phyloP scores from a whole-genome alignment of 2,113 vertebrate species.

The Marcusenius ussheri region DNA sequence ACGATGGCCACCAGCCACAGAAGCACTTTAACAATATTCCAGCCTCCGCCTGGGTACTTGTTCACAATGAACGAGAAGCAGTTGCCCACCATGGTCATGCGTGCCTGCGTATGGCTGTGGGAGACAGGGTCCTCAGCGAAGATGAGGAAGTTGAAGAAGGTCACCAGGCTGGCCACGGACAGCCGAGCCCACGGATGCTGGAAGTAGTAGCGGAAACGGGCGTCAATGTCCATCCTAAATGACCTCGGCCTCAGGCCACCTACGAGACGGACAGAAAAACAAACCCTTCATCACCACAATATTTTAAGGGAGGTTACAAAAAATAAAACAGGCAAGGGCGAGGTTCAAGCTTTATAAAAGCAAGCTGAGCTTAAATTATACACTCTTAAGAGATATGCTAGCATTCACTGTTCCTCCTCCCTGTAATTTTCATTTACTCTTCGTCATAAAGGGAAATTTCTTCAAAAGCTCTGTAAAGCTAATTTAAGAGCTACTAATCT shows the following conservation, averaged over 20 bases:
- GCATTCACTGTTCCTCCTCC: neutral
- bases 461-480: neutral
- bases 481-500: neutral
- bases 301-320: neutral
- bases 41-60: constrained; percentile 86
- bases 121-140: constrained; percentile 95
- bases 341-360: neutral
- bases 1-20: constrained; percentile 87
- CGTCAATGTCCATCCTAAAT: constrained; percentile 75
- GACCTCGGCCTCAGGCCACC: constrained; percentile 51
- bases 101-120: constrained; percentile 93
- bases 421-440: neutral
- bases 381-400: neutral
- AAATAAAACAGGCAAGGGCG: constrained; percentile 2
- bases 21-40: constrained; percentile 84
- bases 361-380: neutral
- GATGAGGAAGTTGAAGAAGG: constrained; percentile 96
- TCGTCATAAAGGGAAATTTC: neutral
- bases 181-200: constrained; percentile 96
- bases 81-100: constrained; percentile 93
- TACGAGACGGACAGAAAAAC: constrained; percentile 43
- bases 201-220: constrained; percentile 93
- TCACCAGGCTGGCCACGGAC: constrained; percentile 91
- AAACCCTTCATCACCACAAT: neutral
- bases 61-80: constrained; percentile 95